A percentile compares a stretch with the other conserved stretches of the same genome.
phyloP scores from a whole-genome alignment of 2,113 vertebrate species.

The Lipotes vexillifer region DNA sequence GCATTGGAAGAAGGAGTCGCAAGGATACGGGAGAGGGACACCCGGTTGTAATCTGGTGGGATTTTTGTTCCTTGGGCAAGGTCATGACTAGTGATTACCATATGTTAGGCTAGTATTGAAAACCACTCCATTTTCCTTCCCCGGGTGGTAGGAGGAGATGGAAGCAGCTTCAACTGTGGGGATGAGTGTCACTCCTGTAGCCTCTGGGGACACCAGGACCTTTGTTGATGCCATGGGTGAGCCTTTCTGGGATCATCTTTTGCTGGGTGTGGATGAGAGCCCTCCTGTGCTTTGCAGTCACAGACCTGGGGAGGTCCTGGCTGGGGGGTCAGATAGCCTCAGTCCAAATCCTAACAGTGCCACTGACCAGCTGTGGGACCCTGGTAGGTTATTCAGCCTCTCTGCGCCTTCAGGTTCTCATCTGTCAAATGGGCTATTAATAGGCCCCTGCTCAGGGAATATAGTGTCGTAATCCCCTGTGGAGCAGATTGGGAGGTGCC shows the following conservation, averaged over 20 bases:
- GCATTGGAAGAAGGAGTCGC: not conserved
- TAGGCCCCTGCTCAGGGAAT: not conserved
- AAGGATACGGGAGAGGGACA: not conserved
- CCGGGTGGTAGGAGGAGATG: not conserved
- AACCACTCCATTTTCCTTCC: not conserved
- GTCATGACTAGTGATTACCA: rapidly evolving
- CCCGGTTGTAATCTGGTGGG: not conserved
- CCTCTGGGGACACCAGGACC: not conserved
- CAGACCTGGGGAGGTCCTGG: not conserved
- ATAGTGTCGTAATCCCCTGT: not conserved
- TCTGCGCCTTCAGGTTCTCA: not conserved
- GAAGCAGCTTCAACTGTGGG: not conserved
- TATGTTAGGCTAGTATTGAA: not conserved
- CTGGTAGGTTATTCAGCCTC: not conserved
- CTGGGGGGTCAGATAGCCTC: not conserved
- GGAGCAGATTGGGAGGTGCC: not conserved
- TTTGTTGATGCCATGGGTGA: not conserved
- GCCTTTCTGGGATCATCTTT: not conserved
- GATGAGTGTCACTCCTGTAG: not conserved
- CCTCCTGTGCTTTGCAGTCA: not conserved
- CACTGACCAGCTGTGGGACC: not conserved
- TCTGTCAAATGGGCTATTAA: not conserved
- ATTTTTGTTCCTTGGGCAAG: not conserved
- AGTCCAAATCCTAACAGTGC: not conserved
- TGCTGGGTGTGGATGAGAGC: not conserved